Evolutionary conservation across 1,140 invertebrate species (phyloP), one percentile per base, ranked within the genome.

Genomic region (Lordiphosa mommai): DNA sequence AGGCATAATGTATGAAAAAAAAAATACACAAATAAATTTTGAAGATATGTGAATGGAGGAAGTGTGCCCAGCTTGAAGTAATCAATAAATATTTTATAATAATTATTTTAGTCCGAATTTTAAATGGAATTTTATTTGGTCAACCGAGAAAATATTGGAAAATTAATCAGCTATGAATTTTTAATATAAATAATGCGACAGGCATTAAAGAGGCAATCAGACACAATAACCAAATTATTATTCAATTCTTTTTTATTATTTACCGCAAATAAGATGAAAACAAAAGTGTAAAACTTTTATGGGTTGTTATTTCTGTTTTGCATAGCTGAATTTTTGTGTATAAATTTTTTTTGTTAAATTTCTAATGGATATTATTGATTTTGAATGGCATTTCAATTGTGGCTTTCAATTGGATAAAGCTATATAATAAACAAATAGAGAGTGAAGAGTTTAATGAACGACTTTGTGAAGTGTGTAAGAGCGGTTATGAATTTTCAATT

Each of bases 1-100:
- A 71, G 76, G 76, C 76, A 80, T 71, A 80, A 80, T 76, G 57
- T 82, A 68, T 71, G 65, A 73, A 76, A 82, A 80, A 74, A 80
- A 74, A 80, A 80, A 80, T 74, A 55, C 36, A 61, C 33, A 59
- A 74, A 80, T 82, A 52, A 47, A 58, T 38, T 38, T 43, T 58
- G 17, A 13, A 44, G 16, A 68, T 59, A 59, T 60, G 34, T 53
- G 30, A 67, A 29, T 36, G 33, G 10, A 6, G 7, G 13, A 38
- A 9, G 16, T 17, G 10, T 16, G 13, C 1, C 3, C 12, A 37
- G 8, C 14, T 8, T 13, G 8, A 10, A 44, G 20, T 46, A 23
- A 27, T 46, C 12, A 29, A 46, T 30, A 46, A 30, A 9, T 13
- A 43, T 29, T 43, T 43, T 43, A 43, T 20, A 27, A 43, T 43